Evolutionary conservation across 2,888 invertebrate species (phyloP).

Genomic region (Sclerodermus sp.): DNA sequence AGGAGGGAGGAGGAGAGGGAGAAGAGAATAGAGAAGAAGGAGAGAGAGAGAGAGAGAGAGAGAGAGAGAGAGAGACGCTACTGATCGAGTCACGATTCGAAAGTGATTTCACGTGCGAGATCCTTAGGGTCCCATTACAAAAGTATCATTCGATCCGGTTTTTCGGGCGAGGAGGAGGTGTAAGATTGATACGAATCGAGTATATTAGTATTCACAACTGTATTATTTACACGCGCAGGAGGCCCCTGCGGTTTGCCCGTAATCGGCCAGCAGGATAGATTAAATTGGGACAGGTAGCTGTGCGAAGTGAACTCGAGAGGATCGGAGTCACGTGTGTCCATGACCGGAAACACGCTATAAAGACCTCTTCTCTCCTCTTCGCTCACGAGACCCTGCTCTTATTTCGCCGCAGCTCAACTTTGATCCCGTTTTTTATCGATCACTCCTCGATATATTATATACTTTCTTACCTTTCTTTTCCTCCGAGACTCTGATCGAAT

Average conservation of each 20-base stretch:
- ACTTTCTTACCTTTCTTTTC: conserved; percentile 10
- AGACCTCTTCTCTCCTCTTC: conserved; percentile 4
- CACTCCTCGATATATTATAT: conserved; percentile 1
- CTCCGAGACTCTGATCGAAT: conserved; percentile 3
- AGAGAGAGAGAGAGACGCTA: not conserved
- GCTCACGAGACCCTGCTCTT: too few relatives aligned
- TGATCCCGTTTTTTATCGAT: conserved; percentile 16
- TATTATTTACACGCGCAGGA: conserved; percentile 49
- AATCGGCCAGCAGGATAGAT: conserved; percentile 38
- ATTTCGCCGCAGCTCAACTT: too few relatives aligned
- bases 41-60: too few relatives aligned
- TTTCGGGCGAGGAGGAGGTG: conserved; percentile 14
- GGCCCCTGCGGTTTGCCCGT: conserved; percentile 37
- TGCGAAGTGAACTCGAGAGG: conserved; percentile 44
- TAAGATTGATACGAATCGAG: conserved; percentile 13
- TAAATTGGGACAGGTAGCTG: conserved; percentile 52
- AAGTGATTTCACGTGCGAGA: conserved; percentile 26
- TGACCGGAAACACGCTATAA: conserved; percentile 47
- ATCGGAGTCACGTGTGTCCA: conserved; percentile 47
- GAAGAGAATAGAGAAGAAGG: too few relatives aligned
- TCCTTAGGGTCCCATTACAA: conserved; percentile 10
- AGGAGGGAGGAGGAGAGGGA: too few relatives aligned
- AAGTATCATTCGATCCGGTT: conserved; percentile 3
- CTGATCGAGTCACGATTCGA: conserved; percentile 31
- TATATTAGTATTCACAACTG: conserved; percentile 8